Conservation (phyloP, 2,797 vertebrate genomes). For the Sebastes dallii region DNA sequence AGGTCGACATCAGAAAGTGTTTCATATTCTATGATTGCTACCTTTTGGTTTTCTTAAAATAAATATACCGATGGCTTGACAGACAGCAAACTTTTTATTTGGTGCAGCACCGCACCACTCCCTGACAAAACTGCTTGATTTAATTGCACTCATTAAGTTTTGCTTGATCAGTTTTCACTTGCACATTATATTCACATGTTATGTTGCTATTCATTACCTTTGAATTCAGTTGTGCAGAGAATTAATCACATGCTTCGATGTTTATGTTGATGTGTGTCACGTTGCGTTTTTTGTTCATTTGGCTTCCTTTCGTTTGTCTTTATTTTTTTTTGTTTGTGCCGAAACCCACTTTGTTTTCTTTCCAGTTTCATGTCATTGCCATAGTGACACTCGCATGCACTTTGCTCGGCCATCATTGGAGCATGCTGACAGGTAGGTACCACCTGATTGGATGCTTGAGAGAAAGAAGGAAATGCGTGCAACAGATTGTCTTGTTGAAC, state of each 20-base stretch:
- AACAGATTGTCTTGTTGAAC: constrained; percentile 22
- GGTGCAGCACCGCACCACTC: constrained; percentile 17
- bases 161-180: constrained; percentile 67
- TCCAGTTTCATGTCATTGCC: constrained; percentile 90
- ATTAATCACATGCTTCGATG: constrained; percentile 76
- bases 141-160: constrained; percentile 52
- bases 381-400: constrained; percentile 84
- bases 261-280: constrained; percentile 76
- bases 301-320: constrained; percentile 58
- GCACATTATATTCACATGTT: constrained; percentile 67
- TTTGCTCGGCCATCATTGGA: constrained; percentile 83
- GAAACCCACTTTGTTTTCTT: constrained; percentile 81
- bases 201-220: constrained; percentile 73
- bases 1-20: constrained; percentile 38
- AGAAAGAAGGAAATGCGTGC: constrained; percentile 33
- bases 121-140: constrained; percentile 40
- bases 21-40: constrained; percentile 57
- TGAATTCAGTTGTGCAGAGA: constrained; percentile 70
- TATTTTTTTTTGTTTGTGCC: constrained; percentile 76
- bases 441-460: constrained; percentile 47
- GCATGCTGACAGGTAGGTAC: constrained; percentile 86
- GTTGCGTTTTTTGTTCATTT: constrained; percentile 65
- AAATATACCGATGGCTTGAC: constrained; percentile 9
- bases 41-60: constrained; percentile 36
- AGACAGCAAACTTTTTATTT: constrained; percentile 31